phyloP scores from a whole-genome alignment of 2,888 invertebrate species.

The Caenorhabditis imperialis region DNA sequence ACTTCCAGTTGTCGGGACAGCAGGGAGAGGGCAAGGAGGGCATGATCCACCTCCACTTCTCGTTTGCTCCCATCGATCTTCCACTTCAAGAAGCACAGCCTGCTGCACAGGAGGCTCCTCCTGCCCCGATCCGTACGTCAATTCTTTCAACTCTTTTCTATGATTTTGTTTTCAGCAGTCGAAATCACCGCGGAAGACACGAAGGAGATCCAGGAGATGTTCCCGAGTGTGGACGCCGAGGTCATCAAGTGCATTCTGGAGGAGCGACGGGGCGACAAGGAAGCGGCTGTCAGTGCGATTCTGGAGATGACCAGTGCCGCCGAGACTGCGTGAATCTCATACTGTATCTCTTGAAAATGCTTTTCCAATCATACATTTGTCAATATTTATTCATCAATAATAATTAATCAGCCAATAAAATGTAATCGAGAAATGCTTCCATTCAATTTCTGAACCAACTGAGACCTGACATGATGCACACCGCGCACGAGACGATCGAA shows the following conservation, averaged over 20 bases:
- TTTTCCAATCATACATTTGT: slow-evolving; percentile 13
- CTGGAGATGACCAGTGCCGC: slow-evolving; percentile 84
- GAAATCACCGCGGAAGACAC: slow-evolving; percentile 79
- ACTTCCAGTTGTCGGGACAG: slow-evolving; percentile 93
- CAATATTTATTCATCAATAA: slow-evolving; percentile 4
- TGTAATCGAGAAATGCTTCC: too few relatives aligned
- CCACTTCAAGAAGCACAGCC: slow-evolving; percentile 18
- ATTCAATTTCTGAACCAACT: slow-evolving; percentile 42
- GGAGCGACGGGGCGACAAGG: slow-evolving; percentile 83
- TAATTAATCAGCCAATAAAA: too few relatives aligned
- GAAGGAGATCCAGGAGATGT: slow-evolving; percentile 88
- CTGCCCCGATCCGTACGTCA: slow-evolving; percentile 31
- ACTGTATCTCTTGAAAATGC: neutral
- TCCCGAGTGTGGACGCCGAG: slow-evolving; percentile 93
- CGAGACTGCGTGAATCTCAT: slow-evolving; percentile 12
- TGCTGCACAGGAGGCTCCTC: slow-evolving; percentile 29
- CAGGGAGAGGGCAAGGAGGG: slow-evolving; percentile 95
- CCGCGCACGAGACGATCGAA: slow-evolving; percentile 19
- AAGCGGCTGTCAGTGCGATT: slow-evolving; percentile 90
- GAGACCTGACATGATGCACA: slow-evolving; percentile 29
- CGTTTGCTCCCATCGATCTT: slow-evolving; percentile 80
- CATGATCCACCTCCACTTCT: slow-evolving; percentile 90
- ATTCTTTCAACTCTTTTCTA: neutral
- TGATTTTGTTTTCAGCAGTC: slow-evolving; percentile 32
- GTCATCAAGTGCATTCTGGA: slow-evolving; percentile 81